phyloP scores from a whole-genome alignment of 2,888 invertebrate species.

The Pterostichus madidus region DNA sequence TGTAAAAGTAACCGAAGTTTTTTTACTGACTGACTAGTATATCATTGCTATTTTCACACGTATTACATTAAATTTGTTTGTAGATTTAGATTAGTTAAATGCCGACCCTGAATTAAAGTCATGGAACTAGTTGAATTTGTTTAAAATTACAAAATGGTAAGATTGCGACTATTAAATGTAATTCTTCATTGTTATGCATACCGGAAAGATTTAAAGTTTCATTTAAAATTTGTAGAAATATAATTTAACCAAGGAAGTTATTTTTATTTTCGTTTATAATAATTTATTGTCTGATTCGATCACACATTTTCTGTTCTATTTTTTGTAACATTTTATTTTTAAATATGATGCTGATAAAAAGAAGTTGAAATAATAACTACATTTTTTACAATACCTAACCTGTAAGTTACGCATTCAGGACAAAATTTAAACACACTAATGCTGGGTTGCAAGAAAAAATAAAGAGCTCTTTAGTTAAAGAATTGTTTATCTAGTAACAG shows the following conservation, averaged over 20 bases:
- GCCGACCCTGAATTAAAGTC: slow-evolving; percentile 25
- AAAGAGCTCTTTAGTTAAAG: too few species aligned
- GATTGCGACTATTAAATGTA: slow-evolving; percentile 34
- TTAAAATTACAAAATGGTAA: slow-evolving; percentile 41
- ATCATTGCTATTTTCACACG: background rate
- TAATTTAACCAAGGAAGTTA: slow-evolving; percentile 11
- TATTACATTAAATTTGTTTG: slow-evolving; percentile 17
- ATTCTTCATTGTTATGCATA: slow-evolving; percentile 40
- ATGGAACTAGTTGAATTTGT: slow-evolving; percentile 19
- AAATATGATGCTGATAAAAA: too few species aligned
- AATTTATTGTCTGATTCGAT: too few species aligned
- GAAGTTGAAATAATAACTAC: too few species aligned
- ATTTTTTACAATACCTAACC: too few species aligned
- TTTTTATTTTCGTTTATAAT: background rate
- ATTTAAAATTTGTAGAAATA: background rate
- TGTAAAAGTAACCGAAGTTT: slow-evolving; percentile 9
- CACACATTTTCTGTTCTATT: too few species aligned
- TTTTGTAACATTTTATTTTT: too few species aligned
- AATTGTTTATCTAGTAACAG: too few species aligned
- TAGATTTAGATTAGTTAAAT: slow-evolving; percentile 4
- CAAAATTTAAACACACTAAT: too few species aligned
- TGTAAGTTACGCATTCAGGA: too few species aligned
- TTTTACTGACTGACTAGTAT: background rate
- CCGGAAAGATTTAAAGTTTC: slow-evolving; percentile 34
- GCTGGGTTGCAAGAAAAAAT: too few species aligned